Percentiles rank a stretch among this genome's conserved stretches.
Evolutionary conservation across 2,888 invertebrate species (phyloP).

Genomic region (Agonopterix alstromeriana): DNA sequence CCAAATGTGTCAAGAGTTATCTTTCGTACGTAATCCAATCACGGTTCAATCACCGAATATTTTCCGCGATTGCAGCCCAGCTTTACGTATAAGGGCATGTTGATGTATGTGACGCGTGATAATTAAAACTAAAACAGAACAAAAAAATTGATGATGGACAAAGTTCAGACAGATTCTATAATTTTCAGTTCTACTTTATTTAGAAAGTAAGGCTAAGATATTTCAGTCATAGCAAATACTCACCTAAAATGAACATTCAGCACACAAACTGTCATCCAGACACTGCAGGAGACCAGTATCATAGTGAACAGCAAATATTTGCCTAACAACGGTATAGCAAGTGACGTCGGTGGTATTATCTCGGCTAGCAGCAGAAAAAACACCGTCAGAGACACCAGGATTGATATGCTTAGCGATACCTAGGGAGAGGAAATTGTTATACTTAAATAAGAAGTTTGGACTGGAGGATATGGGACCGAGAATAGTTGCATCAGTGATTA

Average conservation of each 20-base stretch:
- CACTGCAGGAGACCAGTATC: constrained; percentile 95
- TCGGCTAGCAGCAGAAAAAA: constrained; percentile 98
- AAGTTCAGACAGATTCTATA: too few relatives aligned
- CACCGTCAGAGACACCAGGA: constrained; percentile 98
- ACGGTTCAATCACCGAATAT: too few relatives aligned
- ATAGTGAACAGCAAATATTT: constrained; percentile 98
- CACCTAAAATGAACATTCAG: constrained; percentile 89
- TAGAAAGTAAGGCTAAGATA: not conserved
- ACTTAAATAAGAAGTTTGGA: not conserved
- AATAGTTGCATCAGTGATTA: too few relatives aligned
- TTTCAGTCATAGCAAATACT: constrained; percentile 7
- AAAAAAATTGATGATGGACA: too few relatives aligned
- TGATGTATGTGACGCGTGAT: too few relatives aligned
- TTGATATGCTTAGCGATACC: constrained; percentile 97
- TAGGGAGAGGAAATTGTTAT: constrained; percentile 46
- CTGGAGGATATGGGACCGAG: too few relatives aligned
- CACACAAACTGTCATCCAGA: constrained; percentile 96
- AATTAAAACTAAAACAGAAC: too few relatives aligned
- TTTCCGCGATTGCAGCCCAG: too few relatives aligned
- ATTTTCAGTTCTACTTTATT: too few relatives aligned
- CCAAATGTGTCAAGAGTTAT: too few relatives aligned
- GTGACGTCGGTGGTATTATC: constrained; percentile 98
- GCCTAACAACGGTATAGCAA: constrained; percentile 94
- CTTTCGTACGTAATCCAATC: too few relatives aligned
- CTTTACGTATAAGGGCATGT: too few relatives aligned